These are phyloP conservation scores for Shinisaurus crocodilurus DNA, from an alignment of 2,113 vertebrate genomes.

Conservation along the genomic window DNA sequence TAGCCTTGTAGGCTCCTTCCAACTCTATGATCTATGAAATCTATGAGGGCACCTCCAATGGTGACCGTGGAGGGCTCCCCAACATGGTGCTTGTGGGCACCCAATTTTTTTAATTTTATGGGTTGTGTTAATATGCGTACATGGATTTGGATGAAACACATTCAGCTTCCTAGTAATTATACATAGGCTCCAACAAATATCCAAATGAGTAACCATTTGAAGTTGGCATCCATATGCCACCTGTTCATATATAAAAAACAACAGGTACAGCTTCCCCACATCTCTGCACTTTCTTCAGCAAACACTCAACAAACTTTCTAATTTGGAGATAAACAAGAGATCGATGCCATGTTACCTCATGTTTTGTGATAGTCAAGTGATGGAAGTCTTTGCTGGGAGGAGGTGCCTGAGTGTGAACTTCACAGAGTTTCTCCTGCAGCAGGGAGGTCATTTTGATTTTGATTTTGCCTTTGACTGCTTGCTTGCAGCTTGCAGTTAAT, in stretches of 20 bases:
- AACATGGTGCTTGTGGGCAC: no score
- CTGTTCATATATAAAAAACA: neutral
- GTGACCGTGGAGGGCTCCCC: no score
- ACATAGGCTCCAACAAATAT: no score
- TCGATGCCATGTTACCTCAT: slow-evolving; percentile 38
- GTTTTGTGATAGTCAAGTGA: slow-evolving; percentile 28
- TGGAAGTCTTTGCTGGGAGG: slow-evolving; percentile 57
- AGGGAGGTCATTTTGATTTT: slow-evolving; percentile 41
- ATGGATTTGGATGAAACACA: no score
- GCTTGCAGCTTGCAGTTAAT: neutral
- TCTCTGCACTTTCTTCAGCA: neutral
- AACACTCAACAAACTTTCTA: fast-evolving
- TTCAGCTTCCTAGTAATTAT: no score
- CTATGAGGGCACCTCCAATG: no score
- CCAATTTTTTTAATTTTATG: no score
- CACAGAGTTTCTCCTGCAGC: slow-evolving; percentile 37
- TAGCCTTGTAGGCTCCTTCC: no score
- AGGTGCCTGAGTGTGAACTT: slow-evolving; percentile 33
- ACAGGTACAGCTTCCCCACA: neutral
- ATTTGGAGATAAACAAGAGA: fast-evolving
- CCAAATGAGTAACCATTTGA: no score
- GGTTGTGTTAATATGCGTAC: no score
- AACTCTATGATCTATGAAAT: no score
- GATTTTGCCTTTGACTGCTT: neutral
- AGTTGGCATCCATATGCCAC: no score